Conservation (phyloP, 1,140 invertebrate species). For the Stegodyphus mimosarum region DNA sequence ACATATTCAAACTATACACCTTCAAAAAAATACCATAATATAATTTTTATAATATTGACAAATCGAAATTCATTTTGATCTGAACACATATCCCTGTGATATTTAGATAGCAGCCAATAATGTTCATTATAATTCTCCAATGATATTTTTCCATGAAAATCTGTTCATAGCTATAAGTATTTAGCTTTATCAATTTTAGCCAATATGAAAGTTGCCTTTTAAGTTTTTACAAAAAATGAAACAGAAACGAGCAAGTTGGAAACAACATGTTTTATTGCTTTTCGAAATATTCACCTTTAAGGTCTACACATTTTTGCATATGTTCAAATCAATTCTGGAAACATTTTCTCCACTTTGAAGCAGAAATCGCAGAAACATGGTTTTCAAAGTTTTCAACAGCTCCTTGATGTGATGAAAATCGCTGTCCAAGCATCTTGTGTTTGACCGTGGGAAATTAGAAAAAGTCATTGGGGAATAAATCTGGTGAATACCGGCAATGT, state of each 20-base stretch:
- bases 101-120: too few species aligned
- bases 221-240: neutral
- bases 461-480: neutral
- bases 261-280: conserved; percentile 2
- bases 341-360: neutral
- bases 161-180: too few species aligned
- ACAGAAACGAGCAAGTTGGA: neutral
- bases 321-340: neutral
- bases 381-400: neutral
- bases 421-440: neutral
- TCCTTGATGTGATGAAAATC: neutral
- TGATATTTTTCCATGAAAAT: too few species aligned
- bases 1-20: too few species aligned
- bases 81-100: too few species aligned
- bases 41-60: too few species aligned
- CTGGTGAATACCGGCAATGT: neutral
- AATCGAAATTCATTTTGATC: too few species aligned
- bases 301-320: conserved; percentile 13
- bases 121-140: too few species aligned
- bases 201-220: neutral
- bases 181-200: too few species aligned
- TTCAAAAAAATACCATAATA: too few species aligned
- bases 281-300: conserved; percentile 1
- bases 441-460: neutral
- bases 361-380: neutral